These are phyloP conservation scores for Characodon lateralis DNA, from an alignment of 2,797 vertebrate species.

Conservation along the genomic window DNA sequence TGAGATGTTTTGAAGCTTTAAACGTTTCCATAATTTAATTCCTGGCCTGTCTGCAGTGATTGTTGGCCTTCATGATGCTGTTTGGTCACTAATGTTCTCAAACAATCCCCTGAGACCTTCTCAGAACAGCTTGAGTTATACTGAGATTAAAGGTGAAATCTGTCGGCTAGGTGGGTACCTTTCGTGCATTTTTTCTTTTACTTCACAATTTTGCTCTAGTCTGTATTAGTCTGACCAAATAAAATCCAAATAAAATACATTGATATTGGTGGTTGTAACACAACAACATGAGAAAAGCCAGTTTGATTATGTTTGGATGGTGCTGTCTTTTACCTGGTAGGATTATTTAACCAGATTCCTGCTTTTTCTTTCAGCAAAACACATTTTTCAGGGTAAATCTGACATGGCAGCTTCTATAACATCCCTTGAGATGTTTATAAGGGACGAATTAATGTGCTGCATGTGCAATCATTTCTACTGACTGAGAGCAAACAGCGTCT, in stretches of 20 bases:
- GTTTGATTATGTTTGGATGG: neutral
- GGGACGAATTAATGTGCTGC: neutral
- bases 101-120: too few species aligned
- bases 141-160: too few species aligned
- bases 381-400: neutral
- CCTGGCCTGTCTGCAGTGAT: too few species aligned
- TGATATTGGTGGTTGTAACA: too few species aligned
- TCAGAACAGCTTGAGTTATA: too few species aligned
- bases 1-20: too few species aligned
- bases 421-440: neutral
- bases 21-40: too few species aligned
- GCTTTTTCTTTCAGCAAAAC: neutral
- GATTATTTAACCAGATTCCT: neutral
- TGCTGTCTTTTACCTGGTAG: neutral
- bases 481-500: constrained; percentile 28
- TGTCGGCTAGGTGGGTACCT: too few species aligned
- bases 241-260: too few species aligned
- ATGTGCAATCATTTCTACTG: constrained; percentile 8
- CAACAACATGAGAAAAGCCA: neutral
- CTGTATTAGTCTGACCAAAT: neutral
- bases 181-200: neutral
- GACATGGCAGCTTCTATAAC: neutral
- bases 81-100: too few species aligned
- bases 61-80: too few species aligned
- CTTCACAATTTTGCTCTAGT: neutral